Conservation (phyloP, 2,888 invertebrate genomes). For the Nomada lathburiana region DNA sequence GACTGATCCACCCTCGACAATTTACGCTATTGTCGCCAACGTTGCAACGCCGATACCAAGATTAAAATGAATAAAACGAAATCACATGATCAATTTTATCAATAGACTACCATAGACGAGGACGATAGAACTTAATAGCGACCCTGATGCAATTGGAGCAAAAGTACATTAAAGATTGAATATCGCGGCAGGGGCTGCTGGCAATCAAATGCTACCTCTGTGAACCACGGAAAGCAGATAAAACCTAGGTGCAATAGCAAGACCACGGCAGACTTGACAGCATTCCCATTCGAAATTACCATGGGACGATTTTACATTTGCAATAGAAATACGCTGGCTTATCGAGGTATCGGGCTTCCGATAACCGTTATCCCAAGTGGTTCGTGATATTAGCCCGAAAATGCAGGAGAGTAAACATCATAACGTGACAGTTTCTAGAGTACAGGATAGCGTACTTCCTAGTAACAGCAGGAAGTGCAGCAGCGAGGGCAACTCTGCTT, state of each 20-base stretch:
- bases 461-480: constrained; percentile 59
- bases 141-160: too few species aligned
- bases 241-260: background rate
- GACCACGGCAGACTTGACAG: background rate
- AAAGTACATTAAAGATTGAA: too few species aligned
- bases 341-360: constrained; percentile 3
- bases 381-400: constrained; percentile 47
- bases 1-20: constrained; percentile 75
- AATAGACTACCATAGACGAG: background rate
- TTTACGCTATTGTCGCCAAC: constrained; percentile 66
- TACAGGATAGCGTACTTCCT: constrained; percentile 50
- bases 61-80: background rate
- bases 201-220: too few species aligned
- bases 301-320: constrained; percentile 23
- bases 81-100: background rate
- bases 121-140: too few species aligned
- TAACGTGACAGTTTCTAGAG: constrained; percentile 45
- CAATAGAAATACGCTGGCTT: constrained; percentile 30
- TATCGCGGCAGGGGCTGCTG: too few species aligned
- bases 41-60: constrained; percentile 23
- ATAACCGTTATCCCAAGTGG: constrained; percentile 47
- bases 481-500: constrained; percentile 52
- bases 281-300: constrained; percentile 16
- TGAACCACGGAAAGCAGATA: too few species aligned
- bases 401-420: constrained; percentile 39